These are phyloP conservation scores for Poeciliopsis turneri DNA, from an alignment of 2,797 vertebrate genomes.

Conservation along the genomic window DNA sequence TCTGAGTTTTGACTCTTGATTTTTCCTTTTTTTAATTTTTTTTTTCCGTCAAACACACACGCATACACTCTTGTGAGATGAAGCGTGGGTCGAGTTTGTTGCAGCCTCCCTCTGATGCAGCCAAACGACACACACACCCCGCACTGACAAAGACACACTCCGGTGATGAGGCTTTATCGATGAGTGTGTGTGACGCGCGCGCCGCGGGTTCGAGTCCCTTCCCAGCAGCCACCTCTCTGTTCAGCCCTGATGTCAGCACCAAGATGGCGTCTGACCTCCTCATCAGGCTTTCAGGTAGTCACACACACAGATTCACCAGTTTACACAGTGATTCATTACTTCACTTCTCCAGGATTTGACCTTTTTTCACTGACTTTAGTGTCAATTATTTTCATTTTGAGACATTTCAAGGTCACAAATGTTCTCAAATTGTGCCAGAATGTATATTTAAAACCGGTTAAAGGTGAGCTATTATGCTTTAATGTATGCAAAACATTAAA, in stretches of 20 bases:
- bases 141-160: conserved; percentile 41
- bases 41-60: conserved; percentile 27
- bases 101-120: conserved; percentile 64
- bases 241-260: conserved; percentile 95
- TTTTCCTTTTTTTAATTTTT: conserved; percentile 5
- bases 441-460: too few species aligned
- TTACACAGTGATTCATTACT: neutral
- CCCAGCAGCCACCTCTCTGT: conserved; percentile 87
- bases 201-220: conserved; percentile 64
- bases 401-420: too few species aligned
- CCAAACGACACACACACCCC: conserved; percentile 64
- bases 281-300: conserved; percentile 95
- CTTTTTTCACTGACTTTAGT: neutral
- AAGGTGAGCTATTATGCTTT: too few species aligned
- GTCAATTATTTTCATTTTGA: too few species aligned
- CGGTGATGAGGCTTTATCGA: conserved; percentile 12
- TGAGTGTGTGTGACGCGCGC: conserved; percentile 13
- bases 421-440: too few species aligned
- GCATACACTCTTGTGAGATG: conserved; percentile 47
- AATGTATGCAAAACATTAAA: too few species aligned
- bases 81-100: conserved; percentile 77
- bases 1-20: conserved; percentile 64
- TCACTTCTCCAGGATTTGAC: neutral
- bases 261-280: conserved; percentile 99
- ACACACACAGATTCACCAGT: neutral